phyloP scores from a whole-genome alignment of 2,888 invertebrate species.

The Rhodophaea formosa region DNA sequence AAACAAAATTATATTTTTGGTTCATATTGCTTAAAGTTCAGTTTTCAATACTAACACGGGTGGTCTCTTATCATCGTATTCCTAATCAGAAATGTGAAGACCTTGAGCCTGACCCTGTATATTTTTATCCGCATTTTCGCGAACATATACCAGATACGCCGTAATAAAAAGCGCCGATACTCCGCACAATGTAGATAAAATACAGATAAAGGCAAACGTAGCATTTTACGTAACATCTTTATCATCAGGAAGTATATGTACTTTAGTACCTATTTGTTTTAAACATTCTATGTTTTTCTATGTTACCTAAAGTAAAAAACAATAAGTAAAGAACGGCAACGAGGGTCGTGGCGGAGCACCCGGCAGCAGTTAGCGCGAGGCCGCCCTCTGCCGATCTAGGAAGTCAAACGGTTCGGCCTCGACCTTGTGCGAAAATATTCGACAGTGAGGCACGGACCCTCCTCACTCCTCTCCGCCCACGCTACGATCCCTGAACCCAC shows the following conservation, averaged over 20 bases:
- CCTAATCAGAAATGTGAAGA: constrained; percentile 76
- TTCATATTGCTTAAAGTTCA: constrained; percentile 36
- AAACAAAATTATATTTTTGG: constrained; percentile 48
- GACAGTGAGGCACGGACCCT: constrained; percentile 53
- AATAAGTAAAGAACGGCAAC: neutral
- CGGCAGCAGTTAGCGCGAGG: constrained; percentile 44
- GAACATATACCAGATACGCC: constrained; percentile 57
- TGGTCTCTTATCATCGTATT: constrained; percentile 62
- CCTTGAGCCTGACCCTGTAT: constrained; percentile 79
- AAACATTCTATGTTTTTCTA: neutral
- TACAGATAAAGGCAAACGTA: constrained; percentile 32
- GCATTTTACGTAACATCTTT: constrained; percentile 27
- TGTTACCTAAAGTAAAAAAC: neutral
- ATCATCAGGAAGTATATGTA: neutral
- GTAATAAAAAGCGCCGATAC: constrained; percentile 39
- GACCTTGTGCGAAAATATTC: constrained; percentile 76
- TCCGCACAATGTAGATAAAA: constrained; percentile 45
- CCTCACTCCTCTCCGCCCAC: constrained; percentile 32
- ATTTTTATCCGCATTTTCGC: constrained; percentile 79
- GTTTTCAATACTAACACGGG: constrained; percentile 43
- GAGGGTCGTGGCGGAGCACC: constrained; percentile 24
- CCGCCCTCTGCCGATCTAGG: constrained; percentile 63
- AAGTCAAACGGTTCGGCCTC: constrained; percentile 75
- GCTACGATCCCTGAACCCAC: constrained; percentile 18
- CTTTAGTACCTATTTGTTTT: neutral